Conservation (phyloP, 2,113 vertebrate genomes). For the Poecile atricapillus region DNA sequence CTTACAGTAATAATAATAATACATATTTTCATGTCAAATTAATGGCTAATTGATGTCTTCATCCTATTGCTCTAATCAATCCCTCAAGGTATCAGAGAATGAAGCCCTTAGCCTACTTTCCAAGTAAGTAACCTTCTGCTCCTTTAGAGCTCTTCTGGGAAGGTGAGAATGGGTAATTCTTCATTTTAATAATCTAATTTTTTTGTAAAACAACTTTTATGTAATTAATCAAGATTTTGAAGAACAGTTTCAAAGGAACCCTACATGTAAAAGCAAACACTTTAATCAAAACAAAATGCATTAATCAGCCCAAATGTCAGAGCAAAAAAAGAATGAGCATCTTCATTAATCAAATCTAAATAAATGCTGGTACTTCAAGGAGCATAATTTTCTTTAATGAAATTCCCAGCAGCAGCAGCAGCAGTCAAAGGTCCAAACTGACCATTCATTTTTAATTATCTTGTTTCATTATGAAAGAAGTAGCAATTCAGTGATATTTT, state of each 20-base stretch:
- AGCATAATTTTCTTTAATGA: background rate
- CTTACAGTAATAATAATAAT: background rate
- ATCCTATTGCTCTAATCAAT: background rate
- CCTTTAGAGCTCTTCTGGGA: background rate
- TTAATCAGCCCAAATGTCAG: background rate
- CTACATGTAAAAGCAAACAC: slow-evolving; percentile 6
- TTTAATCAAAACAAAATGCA: slow-evolving; percentile 5
- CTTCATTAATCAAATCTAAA: slow-evolving; percentile 20
- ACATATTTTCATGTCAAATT: background rate
- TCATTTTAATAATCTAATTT: background rate
- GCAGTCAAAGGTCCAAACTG: background rate
- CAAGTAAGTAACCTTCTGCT: background rate
- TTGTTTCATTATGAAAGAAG: background rate
- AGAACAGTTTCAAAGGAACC: background rate
- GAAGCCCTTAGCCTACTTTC: background rate
- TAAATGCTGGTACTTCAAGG: background rate
- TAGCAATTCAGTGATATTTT: background rate
- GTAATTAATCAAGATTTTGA: background rate
- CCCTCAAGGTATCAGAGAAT: background rate
- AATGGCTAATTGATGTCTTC: background rate
- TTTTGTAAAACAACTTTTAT: background rate
- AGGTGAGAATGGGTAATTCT: background rate
- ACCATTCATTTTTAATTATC: background rate
- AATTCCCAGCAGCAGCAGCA: background rate
- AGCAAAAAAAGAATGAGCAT: background rate